Base-by-base conservation (phyloP, 2,888 invertebrate genomes). In the Tipula helvola region DNA sequence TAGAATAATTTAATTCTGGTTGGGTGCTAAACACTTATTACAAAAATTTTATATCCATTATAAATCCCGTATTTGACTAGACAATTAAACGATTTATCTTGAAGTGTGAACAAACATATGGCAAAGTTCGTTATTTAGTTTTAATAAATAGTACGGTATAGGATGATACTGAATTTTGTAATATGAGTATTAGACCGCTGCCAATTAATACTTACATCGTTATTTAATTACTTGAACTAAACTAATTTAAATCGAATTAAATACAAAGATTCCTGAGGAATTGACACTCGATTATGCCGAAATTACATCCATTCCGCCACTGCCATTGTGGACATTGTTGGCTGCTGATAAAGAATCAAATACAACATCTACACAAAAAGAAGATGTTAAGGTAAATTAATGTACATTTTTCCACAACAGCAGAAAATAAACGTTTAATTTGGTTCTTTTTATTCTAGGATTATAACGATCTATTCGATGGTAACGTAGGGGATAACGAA, bases 261-360 rank as follows among this genome's bases (percentile, higher is more conserved):
- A 28, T 52, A 44, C 52, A 84, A 90, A 93, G 93, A 95, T 96
- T 89, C 96, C 96, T 0, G 97, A 98, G 90, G 98, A 98, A 90
- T 93, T 97, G 57, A 96, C 96, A 88, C 91, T 98, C 87, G 98
- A 98, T 92, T 98, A 98, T 90, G 96, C 98, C 0, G 99, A 99
- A 91, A 96, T 99, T 87, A 97, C 97, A 1, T 98, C 99, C n/a
- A 98, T 99, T 88, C 98, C 99, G 0, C 99, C 99, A 0, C 92
- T 99, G 86, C 99, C 99, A 0, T 92, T 99, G 28, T 99, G 98
- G 96, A 98, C 98, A 2, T 93, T 99, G 1, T 93, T 99, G 7
- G 97, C 97, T 42, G 99, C 99, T 0, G 99, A 99, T 90, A 96
- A 96, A 89, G 97, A 97, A 91, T 94, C 94, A n/a, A 92, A 94